Base-by-base conservation (phyloP, 30 jellyfish, hydroid and myxozoan genomes). In the Calvadosia cruxmelitensis region DNA sequence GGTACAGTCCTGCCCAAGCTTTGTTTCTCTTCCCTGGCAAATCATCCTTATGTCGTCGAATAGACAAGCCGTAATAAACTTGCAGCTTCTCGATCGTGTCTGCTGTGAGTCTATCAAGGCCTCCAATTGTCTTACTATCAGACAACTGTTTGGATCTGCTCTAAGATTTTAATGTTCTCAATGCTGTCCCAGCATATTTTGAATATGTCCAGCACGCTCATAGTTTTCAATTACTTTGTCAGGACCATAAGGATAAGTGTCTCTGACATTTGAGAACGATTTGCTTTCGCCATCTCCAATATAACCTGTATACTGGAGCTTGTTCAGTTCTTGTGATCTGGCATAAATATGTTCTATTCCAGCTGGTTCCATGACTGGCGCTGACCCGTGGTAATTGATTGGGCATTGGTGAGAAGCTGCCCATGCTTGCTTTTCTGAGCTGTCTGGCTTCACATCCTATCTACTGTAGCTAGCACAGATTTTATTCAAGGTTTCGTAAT, bases 121-220 rank as follows among this genome's bases (percentile, higher is more conserved):
- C 82, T 25, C 66, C 61, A 50, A 69, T 69, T 69, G 78, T 36
- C 32, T 69, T 69, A 25, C 78, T 70, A 69, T 69, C 78, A 13
- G 26, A 12, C 50, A 49, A 27, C 30, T 49, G 36, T 29, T 36
- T 27, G 3, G 49, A n/a, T 20, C 25, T 16, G 27, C 25, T 29
- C 29, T 66, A 20, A 33, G 16, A 16, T 49, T 69, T 69, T 70
- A 69, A 50, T 16, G 36, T 69, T 31, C 78, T 70, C 12, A 69
- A 32, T 69, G 50, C 72, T 20, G 36, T 50, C n/a, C 78, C 78
- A 69, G 71, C 71, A 70, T 7, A 27, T 73, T 73, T 24, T 73
- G 83, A 28, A 71, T 75, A 50, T 71, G 77, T 20, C 81, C 81
- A 30, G 52, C 76, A 50, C 77, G 52, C 30, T 73, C 83, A 42